These are phyloP conservation scores for Eolophus roseicapilla DNA, from an alignment of 2,113 vertebrate species.

Conservation along the genomic window DNA sequence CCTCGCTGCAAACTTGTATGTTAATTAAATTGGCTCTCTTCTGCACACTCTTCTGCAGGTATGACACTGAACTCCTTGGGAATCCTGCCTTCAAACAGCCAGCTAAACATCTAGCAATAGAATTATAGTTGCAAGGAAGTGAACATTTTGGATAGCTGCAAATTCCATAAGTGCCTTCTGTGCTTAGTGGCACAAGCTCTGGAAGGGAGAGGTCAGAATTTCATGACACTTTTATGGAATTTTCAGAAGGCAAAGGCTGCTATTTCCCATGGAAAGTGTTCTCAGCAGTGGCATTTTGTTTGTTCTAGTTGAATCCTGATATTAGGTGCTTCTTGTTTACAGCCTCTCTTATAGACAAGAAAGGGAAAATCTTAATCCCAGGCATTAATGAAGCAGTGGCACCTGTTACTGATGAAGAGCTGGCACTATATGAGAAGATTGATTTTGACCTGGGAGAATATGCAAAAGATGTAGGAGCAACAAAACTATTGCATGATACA, in stretches of 20 bases:
- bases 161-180: background rate
- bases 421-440: constrained; percentile 85
- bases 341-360: constrained; percentile 85
- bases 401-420: constrained; percentile 82
- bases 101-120: background rate
- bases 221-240: background rate
- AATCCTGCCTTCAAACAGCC: background rate
- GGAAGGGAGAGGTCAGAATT: background rate
- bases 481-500: constrained; percentile 78
- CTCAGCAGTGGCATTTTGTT: background rate
- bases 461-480: constrained; percentile 82
- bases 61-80: background rate
- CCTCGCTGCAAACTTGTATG: background rate
- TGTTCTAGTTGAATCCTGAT: background rate
- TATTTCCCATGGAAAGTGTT: background rate
- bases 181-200: background rate
- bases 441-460: constrained; percentile 93
- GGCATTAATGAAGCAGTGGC: constrained; percentile 85
- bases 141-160: background rate
- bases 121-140: background rate
- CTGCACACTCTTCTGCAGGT: background rate
- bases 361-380: constrained; percentile 85
- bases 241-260: background rate
- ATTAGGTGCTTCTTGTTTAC: background rate
- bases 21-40: background rate